These are phyloP conservation scores for Kryptolebias marmoratus DNA, from an alignment of 2,113 vertebrate species.

Conservation along the genomic window DNA sequence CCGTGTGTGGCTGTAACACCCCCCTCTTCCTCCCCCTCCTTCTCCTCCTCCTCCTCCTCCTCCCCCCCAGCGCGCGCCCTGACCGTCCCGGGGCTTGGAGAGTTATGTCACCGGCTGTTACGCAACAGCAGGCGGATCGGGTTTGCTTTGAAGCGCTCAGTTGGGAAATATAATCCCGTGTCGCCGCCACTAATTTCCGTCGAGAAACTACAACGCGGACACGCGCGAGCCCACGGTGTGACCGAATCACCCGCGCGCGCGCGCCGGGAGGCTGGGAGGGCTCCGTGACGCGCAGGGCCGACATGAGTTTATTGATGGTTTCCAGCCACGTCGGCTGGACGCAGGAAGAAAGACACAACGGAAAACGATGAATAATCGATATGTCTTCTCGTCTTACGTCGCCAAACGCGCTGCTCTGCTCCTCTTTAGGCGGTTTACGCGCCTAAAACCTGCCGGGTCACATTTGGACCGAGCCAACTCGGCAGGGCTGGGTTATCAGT, in stretches of 20 bases:
- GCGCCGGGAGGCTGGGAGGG: no score
- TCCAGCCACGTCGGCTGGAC: slow-evolving; percentile 13
- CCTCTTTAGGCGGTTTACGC: no score
- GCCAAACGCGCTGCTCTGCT: slow-evolving; percentile 10
- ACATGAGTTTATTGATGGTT: not conserved
- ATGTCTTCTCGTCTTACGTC: slow-evolving; percentile 53
- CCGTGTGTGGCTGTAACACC: slow-evolving; percentile 9
- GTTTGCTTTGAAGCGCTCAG: slow-evolving; percentile 62
- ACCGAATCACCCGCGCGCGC: no score
- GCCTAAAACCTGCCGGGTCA: no score
- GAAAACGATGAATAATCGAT: slow-evolving; percentile 64
- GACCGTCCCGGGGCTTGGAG: slow-evolving; percentile 52
- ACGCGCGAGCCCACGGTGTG: not conserved
- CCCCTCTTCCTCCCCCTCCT: slow-evolving; percentile 28
- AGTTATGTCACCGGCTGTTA: slow-evolving; percentile 79
- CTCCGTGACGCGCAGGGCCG: no score
- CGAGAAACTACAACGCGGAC: slow-evolving; percentile 29
- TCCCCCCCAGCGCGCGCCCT: slow-evolving; percentile 21
- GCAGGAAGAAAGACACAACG: slow-evolving; percentile 25
- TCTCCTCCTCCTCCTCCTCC: not conserved
- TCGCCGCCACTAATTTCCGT: slow-evolving; percentile 52
- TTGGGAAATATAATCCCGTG: slow-evolving; percentile 71
- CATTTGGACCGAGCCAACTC: no score
- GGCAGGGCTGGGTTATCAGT: no score
- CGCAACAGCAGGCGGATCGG: slow-evolving; percentile 71